Evolutionary conservation across 2,888 invertebrate genomes (phyloP).

Genomic region (Panopea generosa): DNA sequence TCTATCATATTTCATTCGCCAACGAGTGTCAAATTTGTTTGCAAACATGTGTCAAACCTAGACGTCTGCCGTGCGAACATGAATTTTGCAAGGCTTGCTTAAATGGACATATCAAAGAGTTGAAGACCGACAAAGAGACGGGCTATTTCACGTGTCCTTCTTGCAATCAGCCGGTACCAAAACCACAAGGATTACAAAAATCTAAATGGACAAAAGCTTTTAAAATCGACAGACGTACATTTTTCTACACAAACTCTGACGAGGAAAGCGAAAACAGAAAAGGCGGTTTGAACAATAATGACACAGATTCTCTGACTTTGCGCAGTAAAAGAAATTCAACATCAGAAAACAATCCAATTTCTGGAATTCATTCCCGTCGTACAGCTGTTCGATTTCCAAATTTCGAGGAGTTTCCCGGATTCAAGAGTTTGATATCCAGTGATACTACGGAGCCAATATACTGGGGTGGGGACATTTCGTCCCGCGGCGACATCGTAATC

Average conservation of each 20-base stretch:
- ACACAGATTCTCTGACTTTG: too few relatives aligned
- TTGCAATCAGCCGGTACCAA: conserved; percentile 14
- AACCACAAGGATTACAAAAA: conserved; percentile 18
- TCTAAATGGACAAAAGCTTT: conserved; percentile 28
- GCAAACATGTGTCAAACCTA: conserved; percentile 27
- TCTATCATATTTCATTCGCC: conserved; percentile 23
- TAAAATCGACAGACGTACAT: conserved; percentile 15
- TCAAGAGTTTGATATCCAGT: conserved; percentile 9
- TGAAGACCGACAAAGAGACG: conserved; percentile 1
- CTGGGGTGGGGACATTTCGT: conserved; percentile 24
- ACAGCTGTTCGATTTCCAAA: not conserved
- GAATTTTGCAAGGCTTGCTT: conserved; percentile 37
- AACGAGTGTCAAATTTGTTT: conserved; percentile 31
- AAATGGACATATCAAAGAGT: conserved; percentile 14
- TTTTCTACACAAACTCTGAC: conserved; percentile 10
- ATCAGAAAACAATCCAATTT: too few relatives aligned
- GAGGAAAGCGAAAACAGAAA: not conserved
- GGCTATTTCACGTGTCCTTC: conserved; percentile 27
- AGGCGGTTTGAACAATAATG: too few relatives aligned
- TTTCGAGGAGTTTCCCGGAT: not conserved
- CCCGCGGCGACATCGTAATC: conserved; percentile 9
- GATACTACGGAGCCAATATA: conserved; percentile 16
- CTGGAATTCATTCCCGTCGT: not conserved
- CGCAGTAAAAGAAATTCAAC: too few relatives aligned
- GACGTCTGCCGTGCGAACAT: conserved; percentile 40